Evolutionary conservation across 2,888 invertebrate species (phyloP), one percentile per base, ranked within the genome.

Genomic region (Agriopis marginaria): DNA sequence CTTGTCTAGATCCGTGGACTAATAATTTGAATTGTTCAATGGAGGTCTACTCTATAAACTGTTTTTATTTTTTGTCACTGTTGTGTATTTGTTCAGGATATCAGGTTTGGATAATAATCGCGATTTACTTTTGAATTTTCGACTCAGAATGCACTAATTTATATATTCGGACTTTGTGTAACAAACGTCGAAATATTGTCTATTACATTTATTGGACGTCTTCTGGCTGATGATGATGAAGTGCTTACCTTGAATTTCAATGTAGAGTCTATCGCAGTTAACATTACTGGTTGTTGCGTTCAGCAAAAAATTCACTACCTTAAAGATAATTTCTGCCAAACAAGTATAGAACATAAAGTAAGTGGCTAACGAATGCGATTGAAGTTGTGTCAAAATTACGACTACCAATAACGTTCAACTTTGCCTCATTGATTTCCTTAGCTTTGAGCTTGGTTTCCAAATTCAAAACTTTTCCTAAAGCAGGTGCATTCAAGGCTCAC

Each of bases 1-100:
- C 79, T 82, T 32, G 62, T 45, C 53, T 50, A 53, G 72, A 84
- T 80, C 84, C 80, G 78, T 78, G 77, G 78, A 78, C 78, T 82
- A 83, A 84, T 85, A 84, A 78, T 73, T 82, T 65, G 76, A 77
- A 82, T 80, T 82, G 82, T 77, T 32, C 8, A n/a, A 5, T 42
- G 23, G 23, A 6, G 23, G 17, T n/a, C 12, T 53, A 17, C 17
- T n/a, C 17, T 23, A 44, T 63, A 32, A 32, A 53, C 12, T 53
- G 5, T 12, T 32, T 32, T 32, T 7, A 12, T 53, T 39, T 9
- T 1, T 17, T 50, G 10, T 8, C n/a, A 47, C 6, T 1, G 7
- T 47, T 7, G n/a, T 7, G n/a, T 12, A 47, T 47, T 47, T n/a
- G n/a, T 7, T 14, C 5, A 7, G n/a, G 47, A n/a, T 47, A 47